A percentile compares a stretch with the other conserved stretches of the same genome.
Conservation (phyloP, 2,888 invertebrate species). For the Amblyjoppa fuscipennis region DNA sequence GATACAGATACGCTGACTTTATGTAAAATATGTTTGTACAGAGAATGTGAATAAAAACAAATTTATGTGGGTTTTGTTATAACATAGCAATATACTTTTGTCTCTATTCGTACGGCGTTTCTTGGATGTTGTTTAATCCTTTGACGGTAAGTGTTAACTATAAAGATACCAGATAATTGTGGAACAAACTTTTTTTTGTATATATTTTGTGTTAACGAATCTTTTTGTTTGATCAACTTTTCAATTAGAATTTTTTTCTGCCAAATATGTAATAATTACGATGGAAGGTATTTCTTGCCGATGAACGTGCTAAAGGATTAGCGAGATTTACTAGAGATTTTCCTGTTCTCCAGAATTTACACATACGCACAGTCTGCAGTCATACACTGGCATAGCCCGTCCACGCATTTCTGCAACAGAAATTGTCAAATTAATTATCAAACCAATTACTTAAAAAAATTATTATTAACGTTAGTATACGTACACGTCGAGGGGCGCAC, state of each 20-base stretch:
- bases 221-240: not conserved
- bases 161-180: not conserved
- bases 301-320: no score
- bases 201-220: not conserved
- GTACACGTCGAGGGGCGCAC: not conserved
- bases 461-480: no score
- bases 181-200: not conserved
- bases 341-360: no score
- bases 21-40: conserved; percentile 85
- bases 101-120: not conserved
- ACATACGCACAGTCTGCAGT: no score
- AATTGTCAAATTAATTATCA: no score
- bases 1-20: conserved; percentile 66
- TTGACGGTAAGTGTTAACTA: not conserved
- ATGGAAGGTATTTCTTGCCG: no score
- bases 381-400: no score
- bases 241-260: not conserved
- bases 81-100: conserved; percentile 53
- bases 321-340: no score
- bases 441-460: no score
- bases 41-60: conserved; percentile 82
- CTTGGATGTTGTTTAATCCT: not conserved
- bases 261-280: not conserved
- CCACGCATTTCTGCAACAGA: no score
- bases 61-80: conserved; percentile 82